Base-by-base conservation (phyloP, 2,888 invertebrate species). In the Drosophila quasianomalipes region DNA sequence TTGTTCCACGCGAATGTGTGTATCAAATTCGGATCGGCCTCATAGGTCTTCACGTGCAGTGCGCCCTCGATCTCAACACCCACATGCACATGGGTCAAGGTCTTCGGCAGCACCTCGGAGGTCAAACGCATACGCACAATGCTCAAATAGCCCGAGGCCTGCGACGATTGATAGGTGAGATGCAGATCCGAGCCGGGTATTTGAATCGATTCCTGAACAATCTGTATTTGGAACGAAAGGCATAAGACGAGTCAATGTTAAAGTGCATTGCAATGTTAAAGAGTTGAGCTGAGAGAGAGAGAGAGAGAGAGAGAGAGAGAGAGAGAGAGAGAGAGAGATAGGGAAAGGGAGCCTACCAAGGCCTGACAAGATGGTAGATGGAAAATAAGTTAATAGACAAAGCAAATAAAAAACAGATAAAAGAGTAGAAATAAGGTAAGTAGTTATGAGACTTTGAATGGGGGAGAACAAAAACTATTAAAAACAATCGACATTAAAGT, bases 1-100 rank as follows among this genome's bases (percentile, higher is more conserved):
- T 99, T 97, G 93, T 99, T 98, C 99, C 99, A 99, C 3, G 98
- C 97, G 93, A 99, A 99, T 12, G 97, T 98, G 93, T 99, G 98
- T 61, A 97, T 97, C 70, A 99, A 94, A 92, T 98, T 97, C 0
- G 99, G 98, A 93, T 99, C 99, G 0, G 99, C 99, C 94, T 99
- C 99, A 93, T 99, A 99, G 1, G 97, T 96, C 93, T 97, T 97
- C 19, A 98, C 97, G 93, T 98, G 97, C 19, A 98, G 94, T 2
- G 98, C 97, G 7, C 99, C 99, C 93, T 99, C 98, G 71, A 98
- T 98, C 91, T 97, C 97, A 0, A 98, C 97, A 82, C 97, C 96
- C 26, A 99, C 97, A 93, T 99, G 98, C 0, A 99, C 98, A 89
- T 97, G 96, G 5, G 97, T 96, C 68, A 99, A 94, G 0, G 97